Base-by-base conservation (phyloP, 37 sponge, comb jelly and placozoan species). In the Agelas oroides region DNA sequence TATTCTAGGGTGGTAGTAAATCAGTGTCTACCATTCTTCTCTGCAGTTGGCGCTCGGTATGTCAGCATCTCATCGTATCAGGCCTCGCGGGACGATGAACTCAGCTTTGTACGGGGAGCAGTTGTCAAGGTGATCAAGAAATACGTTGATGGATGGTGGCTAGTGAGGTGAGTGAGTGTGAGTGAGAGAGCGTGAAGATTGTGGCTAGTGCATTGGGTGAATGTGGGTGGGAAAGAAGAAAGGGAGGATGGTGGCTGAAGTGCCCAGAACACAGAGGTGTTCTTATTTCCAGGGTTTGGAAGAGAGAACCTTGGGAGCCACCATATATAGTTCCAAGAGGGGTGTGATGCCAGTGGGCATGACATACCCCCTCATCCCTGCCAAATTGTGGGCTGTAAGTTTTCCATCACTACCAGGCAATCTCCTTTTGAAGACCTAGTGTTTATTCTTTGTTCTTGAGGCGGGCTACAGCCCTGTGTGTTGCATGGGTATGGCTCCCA, bases 81-180 rank as follows among this genome's bases (percentile, higher is more conserved):
- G 61, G 75, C 88, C 21, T 70, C 82, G 11, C 68, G 88, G 3
- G 88, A 88, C 20, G 88, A 88, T 65, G 88, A 88, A 31, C 74
- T 81, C 23, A 88, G 88, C 53, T 88, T 88, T 65, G 88, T 88
- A 8, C 65, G 35, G 20, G 88, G 88, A 46, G 88, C 88, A 53
- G 76, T 88, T 21, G 88, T 88, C 33, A 88, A 69, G 52, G 39
- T 88, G 24, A 41, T 88, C 33, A 80, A 81, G 82, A 88, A 88
- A 46, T 75, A 88, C 46, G 25, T 80, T 19, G 88, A 88, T 55
- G 88, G 88, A 38, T 88, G 88, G 88, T 88, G 88, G 88, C 38
- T 75, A 0, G 83, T 88, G 33, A 88, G 88, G 87, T 86, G 63
- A 40, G 80, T 35, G 24, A 24, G 59, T 41, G 46, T 46, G 8